These are phyloP conservation scores for Drosophila setifemur DNA, from an alignment of 1,140 invertebrate genomes.

Conservation along the genomic window DNA sequence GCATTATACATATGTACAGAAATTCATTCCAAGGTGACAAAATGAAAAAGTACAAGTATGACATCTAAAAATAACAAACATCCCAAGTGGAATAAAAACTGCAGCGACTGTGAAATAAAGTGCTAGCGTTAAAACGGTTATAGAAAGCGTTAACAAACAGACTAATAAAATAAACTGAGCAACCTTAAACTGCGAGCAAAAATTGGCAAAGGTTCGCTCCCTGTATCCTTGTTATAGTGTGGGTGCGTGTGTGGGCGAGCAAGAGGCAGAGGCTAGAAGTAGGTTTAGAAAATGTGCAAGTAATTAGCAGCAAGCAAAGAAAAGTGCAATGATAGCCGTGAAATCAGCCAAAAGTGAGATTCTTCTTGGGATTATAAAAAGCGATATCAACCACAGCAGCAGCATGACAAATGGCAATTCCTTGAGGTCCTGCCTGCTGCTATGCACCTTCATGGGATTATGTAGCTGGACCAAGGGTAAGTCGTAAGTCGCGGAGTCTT, in stretches of 20 bases:
- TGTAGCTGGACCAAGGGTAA: conserved; percentile 50
- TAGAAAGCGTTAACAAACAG: conserved; percentile 33
- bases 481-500: conserved; percentile 15
- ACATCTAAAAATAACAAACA: conserved; percentile 59
- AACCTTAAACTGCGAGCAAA: conserved; percentile 13
- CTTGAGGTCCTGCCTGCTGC: conserved; percentile 50
- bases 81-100: conserved; percentile 45
- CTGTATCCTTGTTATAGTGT: conserved; percentile 7
- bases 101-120: conserved; percentile 17
- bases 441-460: conserved; percentile 65
- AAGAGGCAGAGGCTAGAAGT: background rate
- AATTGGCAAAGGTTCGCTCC: conserved; percentile 11
- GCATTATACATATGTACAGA: conserved; percentile 17
- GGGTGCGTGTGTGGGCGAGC: conserved; percentile 22
- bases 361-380: conserved; percentile 44
- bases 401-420: conserved; percentile 59
- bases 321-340: conserved; percentile 55
- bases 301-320: conserved; percentile 38
- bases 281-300: conserved; percentile 52
- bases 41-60: conserved; percentile 33
- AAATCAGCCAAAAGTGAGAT: conserved; percentile 51
- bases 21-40: conserved; percentile 24
- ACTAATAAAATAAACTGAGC: conserved; percentile 13
- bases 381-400: conserved; percentile 23
- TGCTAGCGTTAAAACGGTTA: conserved; percentile 30